Evolutionary conservation across 1,140 invertebrate genomes (phyloP).

Genomic region (Stenopsyche tienmushanensis): DNA sequence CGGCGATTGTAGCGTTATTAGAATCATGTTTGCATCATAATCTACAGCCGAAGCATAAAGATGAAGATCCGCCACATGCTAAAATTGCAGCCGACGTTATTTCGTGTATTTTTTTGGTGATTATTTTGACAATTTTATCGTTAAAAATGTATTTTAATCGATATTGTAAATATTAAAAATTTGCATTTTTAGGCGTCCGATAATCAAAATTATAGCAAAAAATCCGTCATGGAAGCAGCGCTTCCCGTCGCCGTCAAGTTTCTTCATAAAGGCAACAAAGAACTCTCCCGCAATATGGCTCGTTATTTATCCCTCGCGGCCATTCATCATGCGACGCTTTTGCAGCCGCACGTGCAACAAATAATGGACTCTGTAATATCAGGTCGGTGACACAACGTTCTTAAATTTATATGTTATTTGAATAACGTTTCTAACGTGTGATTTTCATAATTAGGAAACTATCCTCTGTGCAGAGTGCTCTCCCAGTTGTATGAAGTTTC

Average conservation of each 20-base stretch:
- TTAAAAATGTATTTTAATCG: neutral
- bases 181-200: slow-evolving; percentile 46
- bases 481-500: slow-evolving; percentile 87
- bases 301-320: slow-evolving; percentile 91
- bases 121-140: slow-evolving; percentile 43
- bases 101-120: slow-evolving; percentile 90
- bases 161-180: neutral
- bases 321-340: slow-evolving; percentile 81
- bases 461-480: slow-evolving; percentile 78
- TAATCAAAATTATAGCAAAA: slow-evolving; percentile 82
- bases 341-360: slow-evolving; percentile 83
- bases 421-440: too few species aligned
- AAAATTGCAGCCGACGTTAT: slow-evolving; percentile 94
- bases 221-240: slow-evolving; percentile 83
- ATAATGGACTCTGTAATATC: slow-evolving; percentile 88
- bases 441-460: slow-evolving; percentile 66
- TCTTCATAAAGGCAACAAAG: slow-evolving; percentile 84
- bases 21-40: slow-evolving; percentile 88
- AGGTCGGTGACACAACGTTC: slow-evolving; percentile 56
- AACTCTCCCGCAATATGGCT: slow-evolving; percentile 85
- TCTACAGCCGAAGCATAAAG: slow-evolving; percentile 72
- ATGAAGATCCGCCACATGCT: slow-evolving; percentile 90
- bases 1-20: slow-evolving; percentile 77
- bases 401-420: neutral
- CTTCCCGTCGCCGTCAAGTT: slow-evolving; percentile 90